Base-by-base conservation (phyloP, 1,140 invertebrate species). In the Philopotamus ludificatus region DNA sequence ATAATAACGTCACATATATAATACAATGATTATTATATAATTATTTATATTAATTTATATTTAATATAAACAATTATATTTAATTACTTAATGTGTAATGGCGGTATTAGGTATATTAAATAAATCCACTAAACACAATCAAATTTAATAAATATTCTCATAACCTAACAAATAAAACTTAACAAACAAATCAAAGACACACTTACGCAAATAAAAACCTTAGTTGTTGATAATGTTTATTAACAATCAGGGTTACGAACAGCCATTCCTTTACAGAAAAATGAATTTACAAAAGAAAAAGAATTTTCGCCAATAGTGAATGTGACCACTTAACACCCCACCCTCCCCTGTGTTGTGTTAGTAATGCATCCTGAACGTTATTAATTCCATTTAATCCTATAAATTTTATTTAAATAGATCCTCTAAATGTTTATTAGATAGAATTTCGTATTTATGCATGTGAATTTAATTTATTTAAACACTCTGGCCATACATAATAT, bases 121-220 rank as follows among this genome's bases (percentile, higher is more conserved):
- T 69, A 69, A 69, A 50, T 63, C 63, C 67, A 69, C 67, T 69
- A 69, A 69, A 69, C 67, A 69, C 67, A 66, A n/a, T 63, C 67
- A 58, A 69, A 28, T 54, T 15, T 63, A 69, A 66, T 64, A 66
- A 69, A 69, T 65, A 64, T 68, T 16, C 41, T 51, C 60, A 65
- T 62, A 69, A 68, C 67, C 55, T 69, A 69, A 69, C 67, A 69
- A 69, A 68, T 62, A 63, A 44, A 66, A 69, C 67, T 69, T 66
- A 69, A 69, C 63, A 63, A n/a, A 69, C 67, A 69, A 69, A 66
- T 66, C 67, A 69, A 69, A 69, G 67, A 69, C 67, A 69, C 67
- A 69, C 67, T 69, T 69, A 69, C 67, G 65, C 54, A 69, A 63
- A 57, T 41, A 47, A 22, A 47, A 34, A 34, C 41, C 18, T 60